Conservation (phyloP, 2,888 invertebrate genomes). For the Habroteleia sp. region DNA sequence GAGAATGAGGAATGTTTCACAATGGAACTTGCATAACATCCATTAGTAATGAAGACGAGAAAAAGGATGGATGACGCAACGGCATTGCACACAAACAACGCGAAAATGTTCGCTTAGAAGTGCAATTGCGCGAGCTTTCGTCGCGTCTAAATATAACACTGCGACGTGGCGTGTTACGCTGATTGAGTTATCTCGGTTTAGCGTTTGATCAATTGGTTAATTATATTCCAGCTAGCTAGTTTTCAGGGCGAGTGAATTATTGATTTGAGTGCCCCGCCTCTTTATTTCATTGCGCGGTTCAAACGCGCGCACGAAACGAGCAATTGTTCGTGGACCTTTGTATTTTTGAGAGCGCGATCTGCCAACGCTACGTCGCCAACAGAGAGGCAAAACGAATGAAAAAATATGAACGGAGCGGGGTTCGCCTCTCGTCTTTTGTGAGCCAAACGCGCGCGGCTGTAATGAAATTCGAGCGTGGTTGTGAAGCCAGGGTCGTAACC, state of each 20-base stretch:
- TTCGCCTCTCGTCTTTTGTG: conserved; percentile 14
- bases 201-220: conserved; percentile 66
- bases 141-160: conserved; percentile 31
- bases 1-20: conserved; percentile 17
- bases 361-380: neutral
- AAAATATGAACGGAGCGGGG: conserved; percentile 21
- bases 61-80: conserved; percentile 7
- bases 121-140: conserved; percentile 36
- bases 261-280: conserved; percentile 48
- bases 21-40: conserved; percentile 35
- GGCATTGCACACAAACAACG: neutral
- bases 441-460: conserved; percentile 13
- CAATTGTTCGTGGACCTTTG: conserved; percentile 34
- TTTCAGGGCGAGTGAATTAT: conserved; percentile 60
- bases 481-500: conserved; percentile 36
- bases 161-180: conserved; percentile 38
- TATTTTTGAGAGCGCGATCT: conserved; percentile 27
- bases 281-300: conserved; percentile 27
- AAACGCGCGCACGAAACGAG: conserved; percentile 16
- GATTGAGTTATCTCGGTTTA: conserved; percentile 59
- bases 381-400: conserved; percentile 12
- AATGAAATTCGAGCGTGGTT: conserved; percentile 48
- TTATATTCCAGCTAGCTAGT: conserved; percentile 64
- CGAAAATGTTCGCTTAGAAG: conserved; percentile 12
- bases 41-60: conserved; percentile 5